A percentile compares a stretch with the other conserved stretches of the same genome.
Evolutionary conservation across 2,113 vertebrate species (phyloP).

Genomic region (Macrotis lagotis): DNA sequence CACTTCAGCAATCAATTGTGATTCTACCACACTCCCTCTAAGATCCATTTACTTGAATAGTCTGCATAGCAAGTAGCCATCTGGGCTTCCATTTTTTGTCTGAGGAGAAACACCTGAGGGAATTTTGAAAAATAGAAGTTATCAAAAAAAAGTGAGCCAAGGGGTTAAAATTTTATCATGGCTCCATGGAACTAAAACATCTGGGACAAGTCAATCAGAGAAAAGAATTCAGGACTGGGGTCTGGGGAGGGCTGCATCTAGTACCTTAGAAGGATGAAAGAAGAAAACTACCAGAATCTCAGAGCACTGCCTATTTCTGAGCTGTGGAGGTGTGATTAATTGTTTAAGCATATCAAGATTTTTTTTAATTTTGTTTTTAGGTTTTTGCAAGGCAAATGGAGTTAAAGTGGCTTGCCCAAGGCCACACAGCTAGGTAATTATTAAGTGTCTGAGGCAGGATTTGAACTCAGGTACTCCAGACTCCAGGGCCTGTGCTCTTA

Average conservation of each 20-base stretch:
- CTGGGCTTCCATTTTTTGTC: background rate
- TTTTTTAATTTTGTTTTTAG: no score
- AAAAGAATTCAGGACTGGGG: background rate
- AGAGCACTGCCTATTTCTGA: background rate
- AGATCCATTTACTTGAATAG: background rate
- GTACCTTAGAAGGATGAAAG: background rate
- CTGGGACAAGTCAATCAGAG: background rate
- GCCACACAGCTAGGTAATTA: no score
- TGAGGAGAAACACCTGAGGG: background rate
- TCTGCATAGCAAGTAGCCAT: background rate
- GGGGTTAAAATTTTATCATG: background rate
- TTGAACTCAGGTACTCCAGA: no score
- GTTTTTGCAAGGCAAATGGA: no score
- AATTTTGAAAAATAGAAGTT: background rate
- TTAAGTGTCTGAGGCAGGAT: no score
- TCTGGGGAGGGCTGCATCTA: background rate
- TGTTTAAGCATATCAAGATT: background rate
- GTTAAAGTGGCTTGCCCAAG: no score
- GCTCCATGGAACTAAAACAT: background rate
- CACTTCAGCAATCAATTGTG: background rate
- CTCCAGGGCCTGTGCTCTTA: no score
- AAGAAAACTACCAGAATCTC: background rate
- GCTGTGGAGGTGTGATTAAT: background rate
- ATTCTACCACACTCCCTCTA: background rate
- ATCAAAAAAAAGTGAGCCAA: background rate